A percentile compares a stretch with the other conserved stretches of the same genome.
Evolutionary conservation across 2,888 invertebrate genomes (phyloP).

Genomic region (Tenthredo scrophulariae): DNA sequence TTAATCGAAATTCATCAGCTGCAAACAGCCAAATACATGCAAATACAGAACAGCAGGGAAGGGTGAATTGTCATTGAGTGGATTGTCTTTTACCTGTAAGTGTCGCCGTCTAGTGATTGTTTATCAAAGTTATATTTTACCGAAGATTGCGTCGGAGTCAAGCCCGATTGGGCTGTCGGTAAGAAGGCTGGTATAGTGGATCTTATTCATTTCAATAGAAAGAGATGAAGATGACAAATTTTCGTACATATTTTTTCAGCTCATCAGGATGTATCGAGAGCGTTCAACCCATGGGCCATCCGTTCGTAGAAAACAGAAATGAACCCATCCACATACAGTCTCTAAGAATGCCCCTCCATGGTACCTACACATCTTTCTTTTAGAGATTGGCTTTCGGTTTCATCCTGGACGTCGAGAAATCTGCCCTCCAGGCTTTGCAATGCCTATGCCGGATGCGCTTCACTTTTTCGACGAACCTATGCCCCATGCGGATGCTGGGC

Average conservation of each 20-base stretch:
- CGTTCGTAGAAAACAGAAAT: constrained; percentile 18
- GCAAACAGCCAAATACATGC: background rate
- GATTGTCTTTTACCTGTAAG: constrained; percentile 56
- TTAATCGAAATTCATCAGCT: background rate
- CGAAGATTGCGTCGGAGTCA: constrained; percentile 36
- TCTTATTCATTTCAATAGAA: background rate
- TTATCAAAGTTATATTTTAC: constrained; percentile 61
- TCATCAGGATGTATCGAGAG: background rate
- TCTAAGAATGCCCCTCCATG: background rate
- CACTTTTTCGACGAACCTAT: constrained; percentile 23
- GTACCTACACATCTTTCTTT: background rate
- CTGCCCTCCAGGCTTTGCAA: constrained; percentile 22
- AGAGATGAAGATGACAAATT: background rate
- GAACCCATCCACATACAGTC: background rate
- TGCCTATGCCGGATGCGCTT: constrained; percentile 16
- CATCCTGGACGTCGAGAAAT: constrained; percentile 26
- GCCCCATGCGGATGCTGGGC: background rate
- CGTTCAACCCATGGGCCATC: background rate
- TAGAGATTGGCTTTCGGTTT: constrained; percentile 27
- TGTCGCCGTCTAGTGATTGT: constrained; percentile 75
- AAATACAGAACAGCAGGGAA: background rate
- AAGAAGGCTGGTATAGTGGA: constrained; percentile 18
- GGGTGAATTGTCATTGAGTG: background rate
- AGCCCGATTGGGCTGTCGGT: constrained; percentile 45
- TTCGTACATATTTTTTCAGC: background rate